Evolutionary conservation across 2,888 invertebrate genomes (phyloP).

Genomic region (Stenolophus ochropezus): DNA sequence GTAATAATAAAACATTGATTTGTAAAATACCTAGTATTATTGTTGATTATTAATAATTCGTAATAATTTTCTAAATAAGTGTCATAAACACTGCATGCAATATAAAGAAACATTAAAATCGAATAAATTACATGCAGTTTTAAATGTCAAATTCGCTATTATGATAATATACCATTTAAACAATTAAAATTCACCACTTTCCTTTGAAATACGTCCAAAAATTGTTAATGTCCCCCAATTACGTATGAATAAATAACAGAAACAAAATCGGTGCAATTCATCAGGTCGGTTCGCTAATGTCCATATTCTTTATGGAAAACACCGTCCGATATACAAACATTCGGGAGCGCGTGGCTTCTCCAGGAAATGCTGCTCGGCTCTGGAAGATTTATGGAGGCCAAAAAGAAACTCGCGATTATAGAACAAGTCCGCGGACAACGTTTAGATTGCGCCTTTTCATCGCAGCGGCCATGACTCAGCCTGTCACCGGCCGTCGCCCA

Average conservation of each 20-base stretch:
- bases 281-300: not conserved
- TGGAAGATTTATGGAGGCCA: slow-evolving; percentile 55
- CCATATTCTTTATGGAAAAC: not conserved
- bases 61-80: too few species aligned
- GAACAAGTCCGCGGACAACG: slow-evolving; percentile 56
- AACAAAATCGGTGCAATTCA: slow-evolving; percentile 19
- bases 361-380: slow-evolving; percentile 53
- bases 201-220: not conserved
- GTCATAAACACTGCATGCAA: too few species aligned
- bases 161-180: not conserved
- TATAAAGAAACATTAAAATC: too few species aligned
- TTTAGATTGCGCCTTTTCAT: slow-evolving; percentile 47
- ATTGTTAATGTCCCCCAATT: slow-evolving; percentile 20
- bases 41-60: too few species aligned
- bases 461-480: slow-evolving; percentile 10
- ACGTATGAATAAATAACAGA: slow-evolving; percentile 24
- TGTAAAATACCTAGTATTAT: too few species aligned
- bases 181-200: not conserved
- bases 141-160: not conserved
- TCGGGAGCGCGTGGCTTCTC: not conserved
- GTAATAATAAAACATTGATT: too few species aligned
- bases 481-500: slow-evolving; percentile 17
- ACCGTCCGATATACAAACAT: not conserved
- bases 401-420: slow-evolving; percentile 59
- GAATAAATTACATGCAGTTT: too few species aligned